Evolutionary conservation across 2,888 invertebrate genomes (phyloP), one percentile per base, ranked within the genome.

Genomic region (Criorhina ranunculi): DNA sequence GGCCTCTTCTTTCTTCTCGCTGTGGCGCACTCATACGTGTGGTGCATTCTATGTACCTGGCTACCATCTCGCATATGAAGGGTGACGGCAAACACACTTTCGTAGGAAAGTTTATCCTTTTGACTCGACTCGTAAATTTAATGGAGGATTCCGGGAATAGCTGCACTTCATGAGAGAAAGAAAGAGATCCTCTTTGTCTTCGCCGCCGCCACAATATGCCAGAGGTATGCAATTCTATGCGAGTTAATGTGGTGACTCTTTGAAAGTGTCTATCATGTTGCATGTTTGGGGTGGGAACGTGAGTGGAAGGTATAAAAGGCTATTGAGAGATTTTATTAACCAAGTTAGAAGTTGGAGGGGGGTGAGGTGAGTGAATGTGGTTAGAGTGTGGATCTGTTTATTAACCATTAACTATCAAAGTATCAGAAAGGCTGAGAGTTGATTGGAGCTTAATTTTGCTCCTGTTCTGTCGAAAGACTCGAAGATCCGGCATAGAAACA

Each of bases 141-240:
- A 83, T 83, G 78, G 73, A 73, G 73, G 57, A 83, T 83, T 78
- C 83, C 78, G 57, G 64, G 73, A 73, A 83, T 78, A 44, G 51
- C 59, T 75, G 78, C 78, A 83, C 83, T 75, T 83, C 83, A 83
- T 78, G 62, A 69, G 42, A 37, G 69, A 67, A 51, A 1, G 24
- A 24, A 42, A 37, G 69, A 67, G 59, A 35, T 60, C 53, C 60
- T 69, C 51, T 33, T 60, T 72, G 59, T 66, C 46, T 53, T 12
- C 31, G 59, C 55, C 44, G 37, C 69, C 31, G 59, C 55, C 44
- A 37, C 69, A 51, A 78, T 69, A 42, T 78, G 73, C 44, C 57
- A 51, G 42, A 73, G 67, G 31, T 44, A 69, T 83, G 67, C 44
- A 40, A 59, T 73, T 62, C 62, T 12, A 31, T 31, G 46, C 42